Percentiles rank a stretch among this genome's conserved stretches.
Conservation (phyloP, 1,140 invertebrate species). For the Ganaspis sp. region DNA sequence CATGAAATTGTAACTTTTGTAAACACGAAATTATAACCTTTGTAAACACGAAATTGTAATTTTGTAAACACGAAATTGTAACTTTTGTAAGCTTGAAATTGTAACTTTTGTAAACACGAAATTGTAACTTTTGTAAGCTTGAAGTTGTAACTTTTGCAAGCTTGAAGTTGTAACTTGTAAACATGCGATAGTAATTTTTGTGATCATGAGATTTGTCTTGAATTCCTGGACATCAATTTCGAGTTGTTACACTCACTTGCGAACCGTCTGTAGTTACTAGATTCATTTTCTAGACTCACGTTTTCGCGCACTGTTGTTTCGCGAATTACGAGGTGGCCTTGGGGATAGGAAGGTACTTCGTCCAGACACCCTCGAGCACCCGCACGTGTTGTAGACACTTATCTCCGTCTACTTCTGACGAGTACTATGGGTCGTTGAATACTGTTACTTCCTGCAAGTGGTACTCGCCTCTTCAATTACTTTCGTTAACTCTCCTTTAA, state of each 20-base stretch:
- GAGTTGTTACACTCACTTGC: neutral
- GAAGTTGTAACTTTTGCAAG: too few relatives aligned
- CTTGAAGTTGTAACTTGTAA: too few relatives aligned
- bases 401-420: neutral
- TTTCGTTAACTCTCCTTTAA: neutral
- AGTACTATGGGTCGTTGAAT: neutral
- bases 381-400: slow-evolving; percentile 1
- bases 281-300: neutral
- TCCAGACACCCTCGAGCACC: neutral
- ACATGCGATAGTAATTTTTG: too few relatives aligned
- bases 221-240: too few relatives aligned
- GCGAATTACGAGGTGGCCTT: neutral
- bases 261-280: neutral
- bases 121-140: too few relatives aligned
- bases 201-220: too few relatives aligned
- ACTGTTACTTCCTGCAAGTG: neutral
- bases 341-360: neutral
- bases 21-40: too few relatives aligned
- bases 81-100: too few relatives aligned
- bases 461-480: neutral
- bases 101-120: too few relatives aligned
- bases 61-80: too few relatives aligned
- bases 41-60: too few relatives aligned
- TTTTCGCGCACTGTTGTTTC: neutral
- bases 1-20: too few relatives aligned